Evolutionary conservation across 2,888 invertebrate genomes (phyloP).

Genomic region (Panopea generosa): DNA sequence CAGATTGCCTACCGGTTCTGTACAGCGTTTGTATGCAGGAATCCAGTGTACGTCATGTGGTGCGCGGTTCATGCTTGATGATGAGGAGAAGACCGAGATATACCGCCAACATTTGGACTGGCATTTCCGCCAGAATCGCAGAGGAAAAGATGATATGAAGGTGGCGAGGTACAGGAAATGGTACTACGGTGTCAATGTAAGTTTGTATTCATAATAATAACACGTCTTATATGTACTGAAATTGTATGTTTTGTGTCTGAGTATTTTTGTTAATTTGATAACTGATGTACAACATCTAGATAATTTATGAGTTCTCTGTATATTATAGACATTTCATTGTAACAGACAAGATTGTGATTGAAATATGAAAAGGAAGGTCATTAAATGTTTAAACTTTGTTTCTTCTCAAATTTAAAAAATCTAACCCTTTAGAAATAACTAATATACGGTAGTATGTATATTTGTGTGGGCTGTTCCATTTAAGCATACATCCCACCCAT

Average conservation of each 20-base stretch:
- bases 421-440: too few relatives aligned
- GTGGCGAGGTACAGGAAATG: conserved; percentile 94
- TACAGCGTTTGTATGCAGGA: conserved; percentile 90
- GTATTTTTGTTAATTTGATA: background rate
- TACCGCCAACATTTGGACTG: conserved; percentile 98
- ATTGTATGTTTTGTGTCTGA: too few relatives aligned
- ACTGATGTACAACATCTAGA: background rate
- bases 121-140: conserved; percentile 97
- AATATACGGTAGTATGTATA: too few relatives aligned
- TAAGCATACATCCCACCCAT: too few relatives aligned
- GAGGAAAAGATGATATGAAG: conserved; percentile 92
- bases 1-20: conserved; percentile 91
- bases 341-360: too few relatives aligned
- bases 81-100: conserved; percentile 90
- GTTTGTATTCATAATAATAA: too few relatives aligned
- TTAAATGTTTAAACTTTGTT: too few relatives aligned
- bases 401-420: too few relatives aligned
- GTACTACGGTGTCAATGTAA: conserved; percentile 91
- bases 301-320: background rate
- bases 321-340: too few relatives aligned
- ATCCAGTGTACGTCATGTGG: conserved; percentile 99
- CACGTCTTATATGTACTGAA: too few relatives aligned
- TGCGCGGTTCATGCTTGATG: conserved; percentile 94
- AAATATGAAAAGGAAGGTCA: too few relatives aligned
- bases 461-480: too few relatives aligned